Percentiles rank a stretch among this genome's conserved stretches.
Evolutionary conservation across 2,113 vertebrate species (phyloP).

Genomic region (Zosterops borbonicus): DNA sequence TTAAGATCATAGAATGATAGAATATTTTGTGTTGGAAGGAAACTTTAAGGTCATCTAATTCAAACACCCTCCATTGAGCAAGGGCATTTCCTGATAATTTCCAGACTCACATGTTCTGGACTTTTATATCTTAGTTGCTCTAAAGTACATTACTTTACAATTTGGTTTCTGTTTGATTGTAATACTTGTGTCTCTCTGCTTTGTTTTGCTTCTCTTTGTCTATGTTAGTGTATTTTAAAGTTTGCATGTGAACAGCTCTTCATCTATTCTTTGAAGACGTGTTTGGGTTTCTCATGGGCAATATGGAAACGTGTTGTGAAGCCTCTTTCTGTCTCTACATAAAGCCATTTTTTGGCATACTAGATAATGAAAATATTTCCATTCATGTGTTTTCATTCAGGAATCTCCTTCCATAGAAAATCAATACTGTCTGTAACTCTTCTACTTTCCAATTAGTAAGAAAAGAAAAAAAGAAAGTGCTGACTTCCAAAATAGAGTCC

Average conservation of each 20-base stretch:
- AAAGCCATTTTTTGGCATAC: not conserved
- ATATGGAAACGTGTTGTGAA: not conserved
- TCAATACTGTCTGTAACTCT: not conserved
- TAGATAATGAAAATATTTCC: not conserved
- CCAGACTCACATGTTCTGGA: not conserved
- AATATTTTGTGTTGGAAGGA: not conserved
- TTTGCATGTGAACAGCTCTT: not conserved
- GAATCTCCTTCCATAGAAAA: not conserved
- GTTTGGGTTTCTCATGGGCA: not conserved
- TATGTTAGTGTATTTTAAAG: not conserved
- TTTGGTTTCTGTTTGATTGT: not conserved
- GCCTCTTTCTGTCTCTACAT: not conserved
- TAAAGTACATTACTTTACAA: not conserved
- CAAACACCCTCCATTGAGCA: not conserved
- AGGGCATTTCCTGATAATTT: not conserved
- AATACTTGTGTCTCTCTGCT: not conserved
- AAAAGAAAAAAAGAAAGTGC: not conserved
- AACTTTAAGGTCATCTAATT: not conserved
- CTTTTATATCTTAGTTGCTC: not conserved
- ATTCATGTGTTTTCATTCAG: not conserved
- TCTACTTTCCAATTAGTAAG: not conserved
- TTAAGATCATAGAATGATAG: not conserved
- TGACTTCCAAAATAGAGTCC: not conserved
- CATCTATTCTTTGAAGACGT: not conserved
- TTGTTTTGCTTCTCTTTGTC: not conserved